Evolutionary conservation across 2,113 vertebrate genomes (phyloP), one percentile per base, ranked within the genome.

Genomic region (Etheostoma spectabile): DNA sequence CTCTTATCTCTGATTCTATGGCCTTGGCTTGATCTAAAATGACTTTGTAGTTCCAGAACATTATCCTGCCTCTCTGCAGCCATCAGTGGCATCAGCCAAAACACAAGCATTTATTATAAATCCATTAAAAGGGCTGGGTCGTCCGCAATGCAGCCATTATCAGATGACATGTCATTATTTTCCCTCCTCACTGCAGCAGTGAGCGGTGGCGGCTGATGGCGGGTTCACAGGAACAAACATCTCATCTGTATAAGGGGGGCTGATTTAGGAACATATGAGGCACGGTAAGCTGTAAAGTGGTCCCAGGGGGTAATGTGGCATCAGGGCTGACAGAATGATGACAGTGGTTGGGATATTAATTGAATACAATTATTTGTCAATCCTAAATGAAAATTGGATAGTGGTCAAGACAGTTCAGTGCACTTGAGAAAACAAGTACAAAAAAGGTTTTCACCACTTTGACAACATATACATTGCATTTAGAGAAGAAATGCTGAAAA

Each of bases 71-170:
- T 70, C 74, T 81, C 22, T 61, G 83, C 91, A 82, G 74, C 94
- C 90, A 80, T 79, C 85, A 74, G 27, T 82, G 56, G 73, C 92
- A 86, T 86, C 77, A 48, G 85, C 88, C 80, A 87, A 81, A 67
- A 89, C 80, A 79, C 84, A 87, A 82, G 86, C 89, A 93, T 93
- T 92, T 94, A 93, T 94, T 96, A 95, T 85, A 86, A 87, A 89
- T 87, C 86, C 89, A 94, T 94, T 94, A 93, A 93, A 91, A 91
- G 79, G 89, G 49, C 79, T 67, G 86, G 87, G 90, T 94, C 79
- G 82, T 91, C 93, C 85, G 88, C 84, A 91, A 66, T 68, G 87
- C 88, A 75, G 90, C 93, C 90, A 90, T 94, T 93, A 95, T 91
- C 70, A 84, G 92, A 93, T 88, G 87, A 63, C 76, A 87, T 79